phyloP scores from a whole-genome alignment of 2,113 vertebrate genomes.

The Bubalus kerabau region DNA sequence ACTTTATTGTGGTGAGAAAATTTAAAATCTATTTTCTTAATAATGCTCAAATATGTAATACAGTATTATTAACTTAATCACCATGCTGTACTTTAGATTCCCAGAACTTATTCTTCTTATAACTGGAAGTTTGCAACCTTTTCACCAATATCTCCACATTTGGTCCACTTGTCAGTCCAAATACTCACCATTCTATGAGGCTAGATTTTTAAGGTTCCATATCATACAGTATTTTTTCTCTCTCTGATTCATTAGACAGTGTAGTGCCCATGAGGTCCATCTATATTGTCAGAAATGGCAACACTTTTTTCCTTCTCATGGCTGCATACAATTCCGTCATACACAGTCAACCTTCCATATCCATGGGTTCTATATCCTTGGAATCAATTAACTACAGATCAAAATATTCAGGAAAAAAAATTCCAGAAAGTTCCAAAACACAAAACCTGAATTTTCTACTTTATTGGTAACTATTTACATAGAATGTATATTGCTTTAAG shows the following conservation, averaged over 20 bases:
- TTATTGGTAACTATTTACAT: too few species aligned
- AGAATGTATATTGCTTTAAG: too few species aligned
- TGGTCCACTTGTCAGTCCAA: not conserved
- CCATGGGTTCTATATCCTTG: too few species aligned
- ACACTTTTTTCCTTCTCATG: not conserved
- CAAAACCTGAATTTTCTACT: too few species aligned
- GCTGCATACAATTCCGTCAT: not conserved
- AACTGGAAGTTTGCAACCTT: not conserved
- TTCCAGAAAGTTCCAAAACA: too few species aligned
- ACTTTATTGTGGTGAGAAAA: not conserved
- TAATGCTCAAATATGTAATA: not conserved
- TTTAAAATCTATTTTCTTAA: not conserved
- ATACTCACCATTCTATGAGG: not conserved
- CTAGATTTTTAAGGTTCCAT: not conserved
- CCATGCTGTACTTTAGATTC: not conserved
- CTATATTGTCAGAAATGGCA: not conserved
- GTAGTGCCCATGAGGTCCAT: not conserved
- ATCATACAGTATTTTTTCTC: not conserved
- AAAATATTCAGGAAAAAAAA: too few species aligned
- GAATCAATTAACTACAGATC: too few species aligned
- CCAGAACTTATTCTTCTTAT: not conserved
- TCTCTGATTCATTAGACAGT: not conserved
- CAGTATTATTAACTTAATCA: not conserved
- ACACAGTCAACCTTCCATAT: too few species aligned
- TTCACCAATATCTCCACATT: not conserved